Percentiles rank a stretch among this genome's conserved stretches.
phyloP scores from a whole-genome alignment of 2,113 vertebrate genomes.

The Guaruba guarouba region DNA sequence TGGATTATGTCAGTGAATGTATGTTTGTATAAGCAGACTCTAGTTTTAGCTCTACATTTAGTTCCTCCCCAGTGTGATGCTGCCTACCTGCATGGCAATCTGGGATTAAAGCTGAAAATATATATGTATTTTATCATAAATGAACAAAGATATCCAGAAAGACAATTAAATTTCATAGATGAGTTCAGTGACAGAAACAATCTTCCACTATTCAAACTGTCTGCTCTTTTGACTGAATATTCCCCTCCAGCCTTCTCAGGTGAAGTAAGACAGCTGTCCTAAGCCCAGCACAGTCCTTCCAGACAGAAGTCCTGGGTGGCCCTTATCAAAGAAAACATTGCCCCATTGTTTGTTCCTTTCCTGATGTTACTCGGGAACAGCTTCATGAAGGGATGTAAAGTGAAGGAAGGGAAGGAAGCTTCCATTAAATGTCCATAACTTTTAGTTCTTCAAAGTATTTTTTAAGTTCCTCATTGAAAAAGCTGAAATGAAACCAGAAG shows the following conservation, averaged over 20 bases:
- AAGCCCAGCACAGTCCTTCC: not conserved
- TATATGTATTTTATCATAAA: constrained; percentile 38
- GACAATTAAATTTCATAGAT: not conserved
- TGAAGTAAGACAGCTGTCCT: not conserved
- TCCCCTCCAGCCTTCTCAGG: not conserved
- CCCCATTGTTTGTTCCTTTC: not conserved
- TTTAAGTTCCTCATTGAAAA: constrained; percentile 47
- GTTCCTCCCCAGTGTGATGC: not conserved
- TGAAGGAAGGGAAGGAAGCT: not conserved
- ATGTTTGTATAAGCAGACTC: constrained; percentile 33
- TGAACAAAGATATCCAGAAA: constrained; percentile 5
- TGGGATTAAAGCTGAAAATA: constrained; percentile 41
- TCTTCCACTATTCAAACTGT: not conserved
- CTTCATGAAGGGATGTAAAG: not conserved
- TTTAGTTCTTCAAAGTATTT: constrained; percentile 24
- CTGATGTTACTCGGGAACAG: not conserved
- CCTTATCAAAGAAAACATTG: not conserved
- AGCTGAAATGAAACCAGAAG: constrained; percentile 5
- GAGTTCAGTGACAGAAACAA: not conserved
- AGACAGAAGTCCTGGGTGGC: not conserved
- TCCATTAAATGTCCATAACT: not conserved
- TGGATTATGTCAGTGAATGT: constrained; percentile 16
- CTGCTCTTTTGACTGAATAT: not conserved
- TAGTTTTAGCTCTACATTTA: not conserved
- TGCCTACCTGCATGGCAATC: constrained; percentile 5